Evolutionary conservation across 2,797 vertebrate species (phyloP).

Genomic region (Pangasius djambal): DNA sequence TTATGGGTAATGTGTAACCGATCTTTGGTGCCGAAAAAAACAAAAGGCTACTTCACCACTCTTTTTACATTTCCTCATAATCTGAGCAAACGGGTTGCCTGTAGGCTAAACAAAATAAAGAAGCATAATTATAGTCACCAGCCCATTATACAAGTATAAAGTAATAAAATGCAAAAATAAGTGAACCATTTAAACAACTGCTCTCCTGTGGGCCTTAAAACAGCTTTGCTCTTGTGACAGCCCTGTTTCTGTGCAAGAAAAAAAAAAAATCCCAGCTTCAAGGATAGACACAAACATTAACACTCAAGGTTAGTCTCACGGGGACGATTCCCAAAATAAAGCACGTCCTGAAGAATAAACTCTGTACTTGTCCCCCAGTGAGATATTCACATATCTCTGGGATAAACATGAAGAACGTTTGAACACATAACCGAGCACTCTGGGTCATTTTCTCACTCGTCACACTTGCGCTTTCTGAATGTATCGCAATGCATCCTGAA

Average conservation of each 20-base stretch:
- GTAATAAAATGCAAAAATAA: slow-evolving; percentile 14
- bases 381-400: slow-evolving; percentile 12
- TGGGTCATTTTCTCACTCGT: slow-evolving; percentile 27
- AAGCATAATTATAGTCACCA: neutral
- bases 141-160: neutral
- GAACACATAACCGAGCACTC: neutral
- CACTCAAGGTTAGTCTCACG: slow-evolving; percentile 33
- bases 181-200: slow-evolving; percentile 9
- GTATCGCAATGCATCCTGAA: slow-evolving; percentile 8
- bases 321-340: slow-evolving; percentile 36
- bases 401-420: neutral
- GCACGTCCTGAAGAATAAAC: slow-evolving; percentile 73
- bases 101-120: neutral
- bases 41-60: neutral
- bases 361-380: neutral
- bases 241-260: neutral
- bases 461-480: slow-evolving; percentile 11
- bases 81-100: neutral
- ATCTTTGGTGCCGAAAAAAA: neutral
- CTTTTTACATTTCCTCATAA: neutral
- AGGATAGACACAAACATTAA: slow-evolving; percentile 31
- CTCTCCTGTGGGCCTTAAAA: slow-evolving; percentile 6
- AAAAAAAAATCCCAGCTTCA: slow-evolving; percentile 13
- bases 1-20: neutral
- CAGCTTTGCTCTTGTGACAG: neutral